These are phyloP conservation scores for Pachyrhynchus sulphureomaculatus DNA, from an alignment of 1,140 invertebrate species.

Conservation along the genomic window DNA sequence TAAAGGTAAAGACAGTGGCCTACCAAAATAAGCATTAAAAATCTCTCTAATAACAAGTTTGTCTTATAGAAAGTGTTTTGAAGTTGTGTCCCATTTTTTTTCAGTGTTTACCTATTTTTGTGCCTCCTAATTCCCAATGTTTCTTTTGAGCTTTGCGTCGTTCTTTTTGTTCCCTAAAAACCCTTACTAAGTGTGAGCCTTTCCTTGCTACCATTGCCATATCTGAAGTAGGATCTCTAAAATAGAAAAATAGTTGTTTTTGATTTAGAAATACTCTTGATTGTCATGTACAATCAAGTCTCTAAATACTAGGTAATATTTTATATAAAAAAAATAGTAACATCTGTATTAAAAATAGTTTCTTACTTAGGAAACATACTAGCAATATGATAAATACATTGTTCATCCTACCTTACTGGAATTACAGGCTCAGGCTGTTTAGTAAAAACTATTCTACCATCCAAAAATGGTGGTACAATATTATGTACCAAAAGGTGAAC, in stretches of 20 bases:
- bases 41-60: too few relatives aligned
- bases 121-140: slow-evolving; percentile 98
- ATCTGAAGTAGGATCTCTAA: slow-evolving; percentile 91
- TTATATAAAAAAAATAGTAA: too few relatives aligned
- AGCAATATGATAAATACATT: too few relatives aligned
- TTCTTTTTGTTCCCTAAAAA: slow-evolving; percentile 95
- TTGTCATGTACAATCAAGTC: not conserved
- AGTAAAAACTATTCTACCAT: slow-evolving; percentile 98
- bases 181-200: slow-evolving; percentile 86
- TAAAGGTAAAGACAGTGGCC: too few relatives aligned
- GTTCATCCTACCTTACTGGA: slow-evolving; percentile 70
- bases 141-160: slow-evolving; percentile 95
- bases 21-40: too few relatives aligned
- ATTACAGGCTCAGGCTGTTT: slow-evolving; percentile 98
- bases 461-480: slow-evolving; percentile 97
- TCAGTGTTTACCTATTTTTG: slow-evolving; percentile 71
- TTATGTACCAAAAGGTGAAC: slow-evolving; percentile 98
- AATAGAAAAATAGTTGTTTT: slow-evolving; percentile 33
- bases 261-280: slow-evolving; percentile 9
- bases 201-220: slow-evolving; percentile 98
- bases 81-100: too few relatives aligned
- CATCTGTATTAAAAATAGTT: too few relatives aligned
- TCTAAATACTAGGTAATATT: too few relatives aligned
- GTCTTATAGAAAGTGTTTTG: too few relatives aligned
- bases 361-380: too few relatives aligned